Evolutionary conservation across 92 coral and sea anemone genomes (phyloP).

Genomic region (Paramuricea clavata): DNA sequence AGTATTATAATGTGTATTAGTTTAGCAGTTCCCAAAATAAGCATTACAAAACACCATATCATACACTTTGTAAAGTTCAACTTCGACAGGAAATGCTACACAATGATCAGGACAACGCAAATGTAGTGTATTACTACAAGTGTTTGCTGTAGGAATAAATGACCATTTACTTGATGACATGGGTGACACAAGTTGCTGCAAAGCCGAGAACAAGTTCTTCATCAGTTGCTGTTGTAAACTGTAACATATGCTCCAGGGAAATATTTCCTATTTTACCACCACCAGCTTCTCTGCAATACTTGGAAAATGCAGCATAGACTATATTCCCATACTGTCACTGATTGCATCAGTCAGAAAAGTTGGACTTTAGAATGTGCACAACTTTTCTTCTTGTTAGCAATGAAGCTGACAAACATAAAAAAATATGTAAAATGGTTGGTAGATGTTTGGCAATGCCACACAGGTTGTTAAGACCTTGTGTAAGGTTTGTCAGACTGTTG

Average conservation of each 20-base stretch:
- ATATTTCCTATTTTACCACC: constrained; percentile 77
- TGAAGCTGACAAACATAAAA: background rate
- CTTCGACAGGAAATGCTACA: constrained; percentile 2
- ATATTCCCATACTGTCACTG: background rate
- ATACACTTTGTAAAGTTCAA: constrained; percentile 1
- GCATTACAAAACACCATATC: constrained; percentile 18
- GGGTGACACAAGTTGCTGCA: constrained; percentile 42
- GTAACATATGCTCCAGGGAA: constrained; percentile 64
- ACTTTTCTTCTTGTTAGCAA: constrained; percentile 28
- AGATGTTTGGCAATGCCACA: constrained; percentile 1
- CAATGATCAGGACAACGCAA: background rate
- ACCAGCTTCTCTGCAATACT: constrained; percentile 40
- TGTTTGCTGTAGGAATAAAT: constrained; percentile 6
- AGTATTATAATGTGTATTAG: no score
- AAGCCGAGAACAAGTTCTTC: constrained; percentile 79
- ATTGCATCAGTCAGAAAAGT: constrained; percentile 3
- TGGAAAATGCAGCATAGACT: constrained; percentile 1
- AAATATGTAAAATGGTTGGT: constrained; percentile 13
- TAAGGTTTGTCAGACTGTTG: background rate
- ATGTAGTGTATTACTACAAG: background rate
- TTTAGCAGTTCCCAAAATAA: constrained; percentile 3
- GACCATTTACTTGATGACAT: background rate
- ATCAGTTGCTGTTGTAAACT: constrained; percentile 76
- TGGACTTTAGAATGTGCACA: constrained; percentile 4
- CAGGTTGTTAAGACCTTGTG: background rate